Evolutionary conservation across 2,797 vertebrate genomes (phyloP).

Genomic region (Centropyge bicolor): DNA sequence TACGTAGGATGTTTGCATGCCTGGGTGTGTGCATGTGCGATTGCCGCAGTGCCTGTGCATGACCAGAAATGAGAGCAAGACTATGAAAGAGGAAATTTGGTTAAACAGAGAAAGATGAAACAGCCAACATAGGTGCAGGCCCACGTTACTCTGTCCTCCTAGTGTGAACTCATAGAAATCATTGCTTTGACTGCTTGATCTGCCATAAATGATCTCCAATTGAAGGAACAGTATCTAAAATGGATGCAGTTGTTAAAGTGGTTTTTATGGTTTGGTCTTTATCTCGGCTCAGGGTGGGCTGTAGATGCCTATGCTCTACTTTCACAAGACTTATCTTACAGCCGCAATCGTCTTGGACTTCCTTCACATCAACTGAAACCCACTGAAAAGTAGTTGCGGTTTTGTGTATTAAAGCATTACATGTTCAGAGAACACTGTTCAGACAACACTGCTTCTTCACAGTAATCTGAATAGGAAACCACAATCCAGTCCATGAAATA

Average conservation of each 20-base stretch:
- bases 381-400: conserved; percentile 34
- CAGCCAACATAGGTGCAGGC: background rate
- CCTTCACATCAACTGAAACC: conserved; percentile 43
- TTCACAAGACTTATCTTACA: background rate
- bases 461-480: background rate
- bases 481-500: conserved; percentile 4
- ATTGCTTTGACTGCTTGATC: background rate
- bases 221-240: background rate
- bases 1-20: background rate
- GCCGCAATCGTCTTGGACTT: conserved; percentile 24
- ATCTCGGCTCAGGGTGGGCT: background rate
- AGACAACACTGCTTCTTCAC: background rate
- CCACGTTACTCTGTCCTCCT: background rate
- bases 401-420: conserved; percentile 15
- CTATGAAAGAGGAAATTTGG: conserved; percentile 5
- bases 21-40: conserved; percentile 20
- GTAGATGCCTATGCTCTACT: background rate
- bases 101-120: background rate
- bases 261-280: conserved; percentile 27
- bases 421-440: background rate
- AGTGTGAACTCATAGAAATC: background rate
- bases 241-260: background rate
- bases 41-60: conserved; percentile 20
- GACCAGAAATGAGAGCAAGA: conserved; percentile 26
- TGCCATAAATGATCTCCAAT: background rate